A percentile compares a stretch with the other conserved stretches of the same genome.
Evolutionary conservation across 92 coral and sea anemone genomes (phyloP).

Genomic region (Actinostola sp.): DNA sequence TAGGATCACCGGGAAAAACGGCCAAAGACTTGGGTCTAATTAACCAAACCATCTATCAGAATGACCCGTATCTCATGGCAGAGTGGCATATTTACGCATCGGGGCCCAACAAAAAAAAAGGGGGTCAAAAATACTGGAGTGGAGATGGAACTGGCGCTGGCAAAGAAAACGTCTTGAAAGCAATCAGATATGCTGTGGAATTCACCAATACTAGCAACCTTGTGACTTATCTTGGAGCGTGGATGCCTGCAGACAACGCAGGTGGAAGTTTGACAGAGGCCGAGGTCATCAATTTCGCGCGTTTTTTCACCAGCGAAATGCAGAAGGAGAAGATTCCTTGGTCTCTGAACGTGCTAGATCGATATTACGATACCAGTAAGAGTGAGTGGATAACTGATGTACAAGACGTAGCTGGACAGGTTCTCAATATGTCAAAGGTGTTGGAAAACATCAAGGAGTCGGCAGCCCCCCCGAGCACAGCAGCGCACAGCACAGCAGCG

Average conservation of each 20-base stretch:
- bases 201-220: no score
- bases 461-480: no score
- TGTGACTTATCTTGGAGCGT: conserved; percentile 78
- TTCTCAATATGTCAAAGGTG: conserved; percentile 46
- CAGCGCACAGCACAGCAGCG: no score
- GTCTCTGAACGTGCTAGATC: conserved; percentile 74
- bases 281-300: conserved; percentile 59
- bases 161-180: conserved; percentile 25
- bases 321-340: conserved; percentile 57
- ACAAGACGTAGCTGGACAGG: conserved; percentile 22
- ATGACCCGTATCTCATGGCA: conserved; percentile 59
- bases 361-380: conserved; percentile 58
- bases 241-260: conserved; percentile 61
- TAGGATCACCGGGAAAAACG: conserved; percentile 64
- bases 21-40: conserved; percentile 44
- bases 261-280: conserved; percentile 16
- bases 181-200: conserved; percentile 34
- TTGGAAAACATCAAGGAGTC: conserved; percentile 51
- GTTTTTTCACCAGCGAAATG: conserved; percentile 46
- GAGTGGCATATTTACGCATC: conserved; percentile 73
- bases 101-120: conserved; percentile 54
- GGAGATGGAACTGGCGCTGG: conserved; percentile 43
- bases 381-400: conserved; percentile 43
- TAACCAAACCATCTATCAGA: conserved; percentile 30
- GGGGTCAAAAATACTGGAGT: conserved; percentile 47